Conservation (phyloP, 2,888 invertebrate species). For the Oscheius sp. region DNA sequence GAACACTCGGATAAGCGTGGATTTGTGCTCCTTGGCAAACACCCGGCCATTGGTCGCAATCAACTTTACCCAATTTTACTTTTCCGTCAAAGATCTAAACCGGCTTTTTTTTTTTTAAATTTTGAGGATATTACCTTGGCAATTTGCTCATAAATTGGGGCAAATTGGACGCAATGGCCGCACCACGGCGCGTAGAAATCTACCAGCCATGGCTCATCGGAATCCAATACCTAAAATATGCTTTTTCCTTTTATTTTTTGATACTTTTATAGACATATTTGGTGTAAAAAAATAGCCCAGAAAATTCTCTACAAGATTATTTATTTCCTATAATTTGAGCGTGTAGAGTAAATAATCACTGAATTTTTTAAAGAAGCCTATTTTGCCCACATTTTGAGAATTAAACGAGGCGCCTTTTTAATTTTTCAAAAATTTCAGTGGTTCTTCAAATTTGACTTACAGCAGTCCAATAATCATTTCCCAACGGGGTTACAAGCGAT, state of each 20-base stretch:
- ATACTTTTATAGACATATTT: too few relatives aligned
- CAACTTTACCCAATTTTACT: slow-evolving; percentile 79
- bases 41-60: slow-evolving; percentile 79
- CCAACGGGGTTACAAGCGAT: slow-evolving; percentile 72
- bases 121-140: slow-evolving; percentile 77
- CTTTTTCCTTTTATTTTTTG: too few relatives aligned
- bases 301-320: too few relatives aligned
- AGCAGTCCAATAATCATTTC: slow-evolving; percentile 62
- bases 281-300: too few relatives aligned
- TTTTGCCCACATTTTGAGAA: too few relatives aligned
- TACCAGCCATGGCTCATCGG: slow-evolving; percentile 77
- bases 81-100: slow-evolving; percentile 76
- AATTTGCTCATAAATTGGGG: slow-evolving; percentile 80
- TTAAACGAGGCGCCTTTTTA: too few relatives aligned
- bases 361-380: too few relatives aligned
- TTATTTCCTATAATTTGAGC: neutral
- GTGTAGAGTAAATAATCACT: too few relatives aligned
- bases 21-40: slow-evolving; percentile 78
- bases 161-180: slow-evolving; percentile 79
- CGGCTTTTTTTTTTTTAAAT: neutral
- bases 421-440: too few relatives aligned
- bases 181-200: slow-evolving; percentile 77
- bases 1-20: slow-evolving; percentile 79
- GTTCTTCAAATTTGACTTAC: too few relatives aligned
- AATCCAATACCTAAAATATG: slow-evolving; percentile 76